Conservation (phyloP, 2,113 vertebrate species). For the Triplophysa tibetana region DNA sequence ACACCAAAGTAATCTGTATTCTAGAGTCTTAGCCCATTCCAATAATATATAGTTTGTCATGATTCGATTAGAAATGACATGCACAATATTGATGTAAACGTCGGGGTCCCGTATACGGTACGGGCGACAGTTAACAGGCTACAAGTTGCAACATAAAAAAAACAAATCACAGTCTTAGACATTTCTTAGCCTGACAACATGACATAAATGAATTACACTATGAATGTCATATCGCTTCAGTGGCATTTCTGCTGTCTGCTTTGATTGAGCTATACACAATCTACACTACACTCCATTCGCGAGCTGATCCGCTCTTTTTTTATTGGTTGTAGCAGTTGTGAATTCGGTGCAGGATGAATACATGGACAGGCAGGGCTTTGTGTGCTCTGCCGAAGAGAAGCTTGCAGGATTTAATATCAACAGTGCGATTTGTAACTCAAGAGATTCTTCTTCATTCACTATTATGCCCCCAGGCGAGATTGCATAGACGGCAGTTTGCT, state of each 20-base stretch:
- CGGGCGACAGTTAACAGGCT: too few relatives aligned
- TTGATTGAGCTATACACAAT: constrained; percentile 11
- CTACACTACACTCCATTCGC: not conserved
- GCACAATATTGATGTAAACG: too few relatives aligned
- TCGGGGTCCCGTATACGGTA: too few relatives aligned
- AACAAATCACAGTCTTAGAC: too few relatives aligned
- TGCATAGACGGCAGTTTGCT: not conserved
- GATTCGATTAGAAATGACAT: too few relatives aligned
- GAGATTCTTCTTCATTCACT: constrained; percentile 3
- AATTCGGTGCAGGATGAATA: not conserved
- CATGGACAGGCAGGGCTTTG: not conserved
- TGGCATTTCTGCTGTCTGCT: constrained; percentile 2
- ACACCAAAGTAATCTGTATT: too few relatives aligned
- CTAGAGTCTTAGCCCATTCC: too few relatives aligned
- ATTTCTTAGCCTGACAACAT: too few relatives aligned
- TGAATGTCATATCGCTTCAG: constrained; percentile 1
- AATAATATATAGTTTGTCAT: too few relatives aligned
- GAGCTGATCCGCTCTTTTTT: constrained; percentile 13
- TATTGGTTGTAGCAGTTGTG: constrained; percentile 8
- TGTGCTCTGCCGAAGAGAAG: not conserved
- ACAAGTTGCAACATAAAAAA: too few relatives aligned
- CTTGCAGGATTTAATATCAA: not conserved
- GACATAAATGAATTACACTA: not conserved
- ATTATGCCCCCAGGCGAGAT: constrained; percentile 8
- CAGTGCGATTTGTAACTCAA: not conserved